Conservation (phyloP, 2,888 invertebrate genomes). For the Calephelis perditalis region DNA sequence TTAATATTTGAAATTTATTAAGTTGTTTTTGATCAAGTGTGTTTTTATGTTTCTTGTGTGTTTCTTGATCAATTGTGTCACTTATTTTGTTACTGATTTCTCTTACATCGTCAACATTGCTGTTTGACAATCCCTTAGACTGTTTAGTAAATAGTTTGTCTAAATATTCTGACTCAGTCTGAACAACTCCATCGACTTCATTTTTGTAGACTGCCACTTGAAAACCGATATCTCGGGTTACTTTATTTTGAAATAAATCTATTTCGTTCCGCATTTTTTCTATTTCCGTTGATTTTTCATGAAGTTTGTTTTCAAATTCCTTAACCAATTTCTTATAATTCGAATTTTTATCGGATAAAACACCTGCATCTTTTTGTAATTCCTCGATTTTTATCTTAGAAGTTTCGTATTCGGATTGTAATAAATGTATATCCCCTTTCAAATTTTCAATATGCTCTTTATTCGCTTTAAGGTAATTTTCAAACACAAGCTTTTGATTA, state of each 20-base stretch:
- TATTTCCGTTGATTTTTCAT: constrained; percentile 43
- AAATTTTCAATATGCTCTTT: constrained; percentile 49
- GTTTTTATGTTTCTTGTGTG: background rate
- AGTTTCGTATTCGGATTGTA: constrained; percentile 46
- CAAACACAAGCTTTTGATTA: constrained; percentile 56
- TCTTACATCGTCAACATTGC: constrained; percentile 19
- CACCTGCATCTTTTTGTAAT: constrained; percentile 41
- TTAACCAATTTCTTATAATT: constrained; percentile 41
- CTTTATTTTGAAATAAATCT: constrained; percentile 40
- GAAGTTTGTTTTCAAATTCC: constrained; percentile 29
- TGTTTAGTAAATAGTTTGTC: constrained; percentile 10
- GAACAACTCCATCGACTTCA: constrained; percentile 27
- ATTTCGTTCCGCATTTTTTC: constrained; percentile 39
- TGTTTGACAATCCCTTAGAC: background rate
- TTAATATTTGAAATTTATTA: constrained; percentile 51
- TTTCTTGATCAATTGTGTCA: background rate
- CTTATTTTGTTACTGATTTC: constrained; percentile 9
- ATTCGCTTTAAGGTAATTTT: constrained; percentile 49
- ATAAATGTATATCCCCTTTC: constrained; percentile 45
- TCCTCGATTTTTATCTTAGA: constrained; percentile 39
- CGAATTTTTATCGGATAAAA: constrained; percentile 32
- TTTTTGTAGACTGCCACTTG: constrained; percentile 31
- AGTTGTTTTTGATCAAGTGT: background rate
- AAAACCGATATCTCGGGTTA: constrained; percentile 27
- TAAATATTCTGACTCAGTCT: constrained; percentile 34